A percentile compares a stretch with the other conserved stretches of the same genome.
Evolutionary conservation across 2,888 invertebrate species (phyloP).

Genomic region (Drosophila monieri): DNA sequence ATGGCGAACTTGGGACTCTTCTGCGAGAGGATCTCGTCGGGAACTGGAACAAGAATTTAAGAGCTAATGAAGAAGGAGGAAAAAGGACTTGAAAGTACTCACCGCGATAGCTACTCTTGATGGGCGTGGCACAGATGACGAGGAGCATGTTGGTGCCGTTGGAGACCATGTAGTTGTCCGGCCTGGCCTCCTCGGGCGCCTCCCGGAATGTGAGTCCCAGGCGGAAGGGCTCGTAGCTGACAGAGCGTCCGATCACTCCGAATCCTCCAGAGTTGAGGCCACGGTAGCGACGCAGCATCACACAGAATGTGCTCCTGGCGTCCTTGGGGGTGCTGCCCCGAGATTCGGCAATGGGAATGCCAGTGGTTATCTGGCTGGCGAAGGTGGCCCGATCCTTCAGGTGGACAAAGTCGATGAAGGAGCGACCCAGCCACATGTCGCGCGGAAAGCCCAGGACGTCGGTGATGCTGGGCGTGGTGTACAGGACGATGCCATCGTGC

Average conservation of each 20-base stretch:
- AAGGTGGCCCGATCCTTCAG: constrained; percentile 90
- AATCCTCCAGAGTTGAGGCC: constrained; percentile 87
- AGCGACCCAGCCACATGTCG: constrained; percentile 93
- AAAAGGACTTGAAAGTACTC: constrained; percentile 61
- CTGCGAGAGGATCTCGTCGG: constrained; percentile 80
- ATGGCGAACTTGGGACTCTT: constrained; percentile 89
- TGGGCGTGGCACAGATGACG: constrained; percentile 89
- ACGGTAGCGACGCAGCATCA: constrained; percentile 88
- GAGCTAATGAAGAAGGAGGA: background rate
- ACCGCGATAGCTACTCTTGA: constrained; percentile 92
- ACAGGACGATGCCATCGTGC: constrained; percentile 92
- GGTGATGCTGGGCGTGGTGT: constrained; percentile 89
- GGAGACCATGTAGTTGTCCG: constrained; percentile 78
- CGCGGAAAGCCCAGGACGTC: constrained; percentile 90
- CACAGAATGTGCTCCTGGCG: constrained; percentile 85
- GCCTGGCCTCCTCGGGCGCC: constrained; percentile 84
- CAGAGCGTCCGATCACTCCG: constrained; percentile 86
- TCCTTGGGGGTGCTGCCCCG: constrained; percentile 83
- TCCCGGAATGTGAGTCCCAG: constrained; percentile 89
- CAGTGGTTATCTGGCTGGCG: constrained; percentile 90
- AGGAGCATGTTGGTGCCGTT: constrained; percentile 86
- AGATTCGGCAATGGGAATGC: constrained; percentile 86
- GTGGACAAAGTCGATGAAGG: constrained; percentile 94
- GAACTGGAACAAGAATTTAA: constrained; percentile 59
- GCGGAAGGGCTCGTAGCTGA: constrained; percentile 89